phyloP scores from a whole-genome alignment of 1,140 invertebrate genomes.

The Scylla paramamosain region DNA sequence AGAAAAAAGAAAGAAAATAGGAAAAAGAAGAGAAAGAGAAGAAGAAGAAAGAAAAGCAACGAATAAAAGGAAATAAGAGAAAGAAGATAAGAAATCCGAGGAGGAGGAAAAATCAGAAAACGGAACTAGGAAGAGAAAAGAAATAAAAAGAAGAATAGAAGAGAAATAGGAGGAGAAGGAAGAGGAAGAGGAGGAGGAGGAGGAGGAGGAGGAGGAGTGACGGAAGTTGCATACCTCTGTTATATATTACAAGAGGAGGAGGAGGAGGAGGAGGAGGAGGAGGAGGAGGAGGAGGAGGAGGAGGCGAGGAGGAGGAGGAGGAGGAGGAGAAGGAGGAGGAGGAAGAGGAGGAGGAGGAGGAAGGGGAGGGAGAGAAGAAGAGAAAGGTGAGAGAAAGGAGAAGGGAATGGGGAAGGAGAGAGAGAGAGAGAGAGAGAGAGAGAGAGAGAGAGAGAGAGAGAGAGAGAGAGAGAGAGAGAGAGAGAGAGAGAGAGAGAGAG shows the following conservation, averaged over 20 bases:
- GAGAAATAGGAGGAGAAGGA: too few species aligned
- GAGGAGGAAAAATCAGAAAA: too few species aligned
- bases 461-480: neutral
- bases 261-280: neutral
- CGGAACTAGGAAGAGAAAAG: too few species aligned
- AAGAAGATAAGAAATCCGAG: too few species aligned
- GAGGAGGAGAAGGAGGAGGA: neutral
- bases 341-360: neutral
- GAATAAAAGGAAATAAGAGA: too few species aligned
- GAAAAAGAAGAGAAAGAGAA: too few species aligned
- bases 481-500: neutral
- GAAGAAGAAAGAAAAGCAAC: too few species aligned
- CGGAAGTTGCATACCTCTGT: too few species aligned
- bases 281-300: neutral
- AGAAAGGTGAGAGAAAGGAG: neutral
- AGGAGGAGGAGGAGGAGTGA: too few species aligned
- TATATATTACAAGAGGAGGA: neutral
- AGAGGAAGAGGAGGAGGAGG: too few species aligned
- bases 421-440: neutral
- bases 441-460: neutral
- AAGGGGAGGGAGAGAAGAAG: neutral
- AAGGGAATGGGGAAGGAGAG: neutral
- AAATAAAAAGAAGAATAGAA: too few species aligned
- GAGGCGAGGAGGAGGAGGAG: neutral
- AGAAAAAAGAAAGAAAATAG: too few species aligned